Evolutionary conservation across 2,797 vertebrate species (phyloP).

Genomic region (Syncerus caffer): DNA sequence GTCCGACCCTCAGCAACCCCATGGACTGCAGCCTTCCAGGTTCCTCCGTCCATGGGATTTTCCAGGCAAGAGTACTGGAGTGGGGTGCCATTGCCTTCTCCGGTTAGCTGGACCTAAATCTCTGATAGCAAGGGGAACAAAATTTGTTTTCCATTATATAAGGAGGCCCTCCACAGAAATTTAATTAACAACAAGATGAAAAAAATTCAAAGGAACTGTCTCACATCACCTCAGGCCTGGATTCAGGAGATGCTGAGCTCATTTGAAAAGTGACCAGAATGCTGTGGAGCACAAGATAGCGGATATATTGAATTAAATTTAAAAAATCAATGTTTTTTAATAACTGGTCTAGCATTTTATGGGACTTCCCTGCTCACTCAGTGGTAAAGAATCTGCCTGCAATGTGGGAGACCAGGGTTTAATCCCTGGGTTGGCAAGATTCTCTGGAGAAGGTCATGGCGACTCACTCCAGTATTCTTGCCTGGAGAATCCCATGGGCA

Average conservation of each 20-base stretch:
- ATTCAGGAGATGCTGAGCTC: not conserved
- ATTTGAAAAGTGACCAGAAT: not conserved
- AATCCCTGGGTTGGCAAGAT: not conserved
- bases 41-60: too few species aligned
- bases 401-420: not conserved
- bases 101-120: too few species aligned
- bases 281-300: not conserved
- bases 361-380: not conserved
- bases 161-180: not conserved
- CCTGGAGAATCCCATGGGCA: not conserved
- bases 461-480: not conserved
- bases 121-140: not conserved
- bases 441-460: not conserved
- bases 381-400: not conserved
- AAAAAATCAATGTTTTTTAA: not conserved
- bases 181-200: not conserved
- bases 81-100: too few species aligned
- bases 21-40: too few species aligned
- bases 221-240: not conserved
- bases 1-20: too few species aligned
- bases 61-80: too few species aligned
- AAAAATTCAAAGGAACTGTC: not conserved
- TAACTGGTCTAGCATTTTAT: not conserved
- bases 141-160: not conserved
- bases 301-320: not conserved